Base-by-base conservation (phyloP, 2,888 invertebrate genomes). In the Agonopterix subpropinquella region DNA sequence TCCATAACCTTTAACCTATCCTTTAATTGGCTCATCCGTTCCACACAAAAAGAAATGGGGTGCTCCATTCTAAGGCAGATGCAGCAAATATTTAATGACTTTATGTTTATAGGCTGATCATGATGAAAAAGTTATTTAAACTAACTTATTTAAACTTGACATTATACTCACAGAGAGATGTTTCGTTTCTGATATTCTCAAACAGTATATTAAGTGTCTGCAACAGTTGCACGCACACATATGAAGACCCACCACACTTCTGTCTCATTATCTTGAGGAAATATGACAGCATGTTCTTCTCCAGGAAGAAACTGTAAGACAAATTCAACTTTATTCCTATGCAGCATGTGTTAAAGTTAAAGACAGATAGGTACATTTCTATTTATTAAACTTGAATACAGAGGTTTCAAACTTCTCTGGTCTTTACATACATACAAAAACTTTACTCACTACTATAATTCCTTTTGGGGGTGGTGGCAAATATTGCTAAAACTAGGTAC, bases 141-240 rank as follows among this genome's bases (percentile, higher is more conserved):
- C 5, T 28, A 28, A n/a, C n/a, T n/a, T n/a, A n/a, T n/a, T n/a
- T n/a, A 28, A 28, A 1, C 7, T 28, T 28, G n/a, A 10, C 9
- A 39, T 39, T 39, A 42, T 55, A 93, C 97, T 95, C 90, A 99
- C 99, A 99, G 52, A 99, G 87, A 47, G 98, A 99, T 28, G 99
- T 99, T 88, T 99, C 98, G 89, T 99, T 98, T 58, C 98, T 91
- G 64, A 99, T 99, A 79, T 99, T 99, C 84, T 99, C 99, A 91
- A 99, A 99, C 48, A 99, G 88, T 70, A 99, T 99, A 82, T 99
- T 99, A 35, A 99, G 90, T 1, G 99, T 99, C 83, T 99, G 99
- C 39, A 99, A 89, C 45, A 99, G 88, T 77, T 99, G 99, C 48
- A 99, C 98, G 89, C 99, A 99, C 13, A 99, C 98, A 87, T 94